Conservation (phyloP, 2,888 invertebrate species). For the Zaprionus bogoriensis region DNA sequence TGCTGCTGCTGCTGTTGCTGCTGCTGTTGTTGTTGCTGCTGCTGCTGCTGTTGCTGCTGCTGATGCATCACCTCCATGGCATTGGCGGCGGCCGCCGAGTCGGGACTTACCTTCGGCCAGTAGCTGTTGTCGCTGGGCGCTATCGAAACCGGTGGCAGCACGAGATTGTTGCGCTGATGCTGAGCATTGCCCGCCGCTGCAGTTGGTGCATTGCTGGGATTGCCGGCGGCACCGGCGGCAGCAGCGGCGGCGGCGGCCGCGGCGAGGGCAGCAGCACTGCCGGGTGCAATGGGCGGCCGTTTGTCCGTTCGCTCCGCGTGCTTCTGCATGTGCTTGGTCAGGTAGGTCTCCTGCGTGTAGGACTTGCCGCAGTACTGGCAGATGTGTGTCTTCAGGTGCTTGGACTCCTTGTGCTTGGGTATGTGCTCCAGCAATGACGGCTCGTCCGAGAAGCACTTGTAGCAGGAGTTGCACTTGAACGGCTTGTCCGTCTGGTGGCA, state of each 20-base stretch:
- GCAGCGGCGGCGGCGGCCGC: conserved; percentile 53
- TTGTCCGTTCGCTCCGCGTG: conserved; percentile 97
- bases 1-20: conserved; percentile 85
- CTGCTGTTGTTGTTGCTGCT: conserved; percentile 86
- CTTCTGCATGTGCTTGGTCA: conserved; percentile 99
- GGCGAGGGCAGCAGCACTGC: conserved; percentile 82
- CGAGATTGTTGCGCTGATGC: conserved; percentile 75
- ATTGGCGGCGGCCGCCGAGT: conserved; percentile 86
- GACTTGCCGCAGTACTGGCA: conserved; percentile 99
- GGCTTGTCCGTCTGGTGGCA: conserved; percentile 99
- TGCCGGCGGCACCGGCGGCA: conserved; percentile 17
- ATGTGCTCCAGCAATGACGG: conserved; percentile 98
- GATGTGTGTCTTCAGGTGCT: conserved; percentile 99
- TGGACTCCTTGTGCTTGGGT: conserved; percentile 99
- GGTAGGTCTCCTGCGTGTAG: conserved; percentile 99
- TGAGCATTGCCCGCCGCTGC: conserved; percentile 47
- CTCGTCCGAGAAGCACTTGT: conserved; percentile 99
- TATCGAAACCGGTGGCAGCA: conserved; percentile 79
- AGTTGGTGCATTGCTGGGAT: conserved; percentile 24
- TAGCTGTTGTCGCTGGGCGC: conserved; percentile 84
- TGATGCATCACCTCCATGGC: conserved; percentile 86
- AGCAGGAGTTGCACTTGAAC: conserved; percentile 99
- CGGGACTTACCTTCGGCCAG: conserved; percentile 94
- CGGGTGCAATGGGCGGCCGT: conserved; percentile 90
- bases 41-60: conserved; percentile 85